Base-by-base conservation (phyloP, 1,140 invertebrate species). In the Hypothenemus hampei region DNA sequence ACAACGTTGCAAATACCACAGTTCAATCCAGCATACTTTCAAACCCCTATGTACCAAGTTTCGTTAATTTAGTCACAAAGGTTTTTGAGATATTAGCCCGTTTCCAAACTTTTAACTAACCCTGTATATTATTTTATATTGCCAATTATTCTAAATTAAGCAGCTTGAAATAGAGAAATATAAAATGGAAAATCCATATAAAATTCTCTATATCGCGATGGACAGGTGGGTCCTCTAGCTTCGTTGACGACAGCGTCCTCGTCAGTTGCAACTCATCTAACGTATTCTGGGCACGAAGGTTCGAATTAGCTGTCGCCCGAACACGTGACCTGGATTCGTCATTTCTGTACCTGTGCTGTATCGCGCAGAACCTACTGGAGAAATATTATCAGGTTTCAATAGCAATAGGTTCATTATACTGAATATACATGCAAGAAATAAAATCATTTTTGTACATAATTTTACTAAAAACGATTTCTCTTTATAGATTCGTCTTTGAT, bases 241-340 rank as follows among this genome's bases (percentile, higher is more conserved):
- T n/a, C 11, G 18, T 21, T 19, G 15, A 19, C 24, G 20, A 46
- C 44, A 20, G 8, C 13, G 15, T 13, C 16, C 23, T 39, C 44
- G 35, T 24, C 40, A 52, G 33, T 47, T 50, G 55, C 55, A 57
- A 43, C 47, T 50, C 18, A 22, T 21, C 31, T 13, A 19, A 39
- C 43, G 46, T 56, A 59, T 62, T 62, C 60, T 43, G 52, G 31
- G 57, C 60, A 62, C 60, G 60, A 33, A 59, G 26, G 31, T 13
- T 53, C 52, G 58, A 59, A 62, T 62, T 62, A 62, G 60, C 57
- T 59, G 60, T 59, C 53, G 58, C 57, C 39, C 49, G 20, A 51
- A 39, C 31, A 57, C 59, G 51, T 59, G 60, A 54, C 41, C 45
- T 26, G 60, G 59, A 62, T 62, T 58, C 47, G 35, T 47, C 52